Evolutionary conservation across 2,113 vertebrate genomes (phyloP).

Genomic region (Agapornis roseicollis): DNA sequence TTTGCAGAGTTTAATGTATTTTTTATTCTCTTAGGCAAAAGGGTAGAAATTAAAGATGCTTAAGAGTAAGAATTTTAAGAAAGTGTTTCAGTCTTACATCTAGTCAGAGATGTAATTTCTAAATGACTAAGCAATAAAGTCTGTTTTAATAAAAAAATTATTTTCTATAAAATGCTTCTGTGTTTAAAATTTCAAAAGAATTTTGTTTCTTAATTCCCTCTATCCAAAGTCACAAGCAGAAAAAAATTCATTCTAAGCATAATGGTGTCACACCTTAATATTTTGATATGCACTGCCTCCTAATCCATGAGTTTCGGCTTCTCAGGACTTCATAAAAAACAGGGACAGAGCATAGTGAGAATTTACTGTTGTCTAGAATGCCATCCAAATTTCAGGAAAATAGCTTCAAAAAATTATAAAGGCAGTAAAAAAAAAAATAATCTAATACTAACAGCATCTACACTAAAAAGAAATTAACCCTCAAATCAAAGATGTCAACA

Average conservation of each 20-base stretch:
- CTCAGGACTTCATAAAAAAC: neutral
- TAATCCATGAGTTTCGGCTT: neutral
- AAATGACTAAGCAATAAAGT: neutral
- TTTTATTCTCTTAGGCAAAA: neutral
- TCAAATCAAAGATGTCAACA: neutral
- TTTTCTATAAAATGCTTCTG: neutral
- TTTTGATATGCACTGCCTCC: neutral
- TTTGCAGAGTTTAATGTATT: neutral
- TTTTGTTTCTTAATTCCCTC: neutral
- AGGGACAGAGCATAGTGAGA: neutral
- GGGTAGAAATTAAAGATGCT: neutral
- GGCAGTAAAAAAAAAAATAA: neutral
- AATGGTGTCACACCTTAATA: neutral
- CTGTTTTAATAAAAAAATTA: neutral
- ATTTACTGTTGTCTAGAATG: neutral
- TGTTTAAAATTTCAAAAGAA: neutral
- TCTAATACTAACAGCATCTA: neutral
- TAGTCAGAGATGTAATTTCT: neutral
- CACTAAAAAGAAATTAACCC: neutral
- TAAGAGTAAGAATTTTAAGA: neutral
- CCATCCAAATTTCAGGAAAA: neutral
- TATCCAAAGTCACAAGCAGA: neutral
- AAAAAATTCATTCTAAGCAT: neutral
- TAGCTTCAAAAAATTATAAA: neutral
- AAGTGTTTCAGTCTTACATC: neutral